A percentile compares a stretch with the other conserved stretches of the same genome.
Conservation (phyloP, 2,888 invertebrate species). For the Lymantria monacha region DNA sequence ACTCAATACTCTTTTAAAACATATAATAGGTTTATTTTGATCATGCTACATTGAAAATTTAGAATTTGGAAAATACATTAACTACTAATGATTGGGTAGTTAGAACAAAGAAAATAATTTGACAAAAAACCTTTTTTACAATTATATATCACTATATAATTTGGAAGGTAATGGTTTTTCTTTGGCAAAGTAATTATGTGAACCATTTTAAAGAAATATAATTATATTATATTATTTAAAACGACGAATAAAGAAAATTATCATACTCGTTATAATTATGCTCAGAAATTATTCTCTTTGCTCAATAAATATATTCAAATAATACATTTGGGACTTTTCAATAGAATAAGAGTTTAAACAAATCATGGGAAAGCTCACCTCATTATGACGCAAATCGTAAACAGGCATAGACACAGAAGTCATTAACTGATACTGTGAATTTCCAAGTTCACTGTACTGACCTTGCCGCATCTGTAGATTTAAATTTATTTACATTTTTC, state of each 20-base stretch:
- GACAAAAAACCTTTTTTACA: neutral
- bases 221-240: no score
- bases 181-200: no score
- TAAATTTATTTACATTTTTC: neutral
- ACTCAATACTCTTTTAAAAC: conserved; percentile 52
- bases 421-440: conserved; percentile 89
- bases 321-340: conserved; percentile 27
- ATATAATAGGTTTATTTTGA: conserved; percentile 45
- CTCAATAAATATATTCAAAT: conserved; percentile 9
- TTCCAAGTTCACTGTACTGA: conserved; percentile 83
- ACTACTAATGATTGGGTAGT: conserved; percentile 24
- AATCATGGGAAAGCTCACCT: conserved; percentile 82
- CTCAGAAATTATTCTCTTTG: neutral
- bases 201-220: no score
- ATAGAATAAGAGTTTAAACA: conserved; percentile 18
- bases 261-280: neutral
- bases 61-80: conserved; percentile 48
- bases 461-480: conserved; percentile 82
- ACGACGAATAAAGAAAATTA: no score
- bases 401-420: conserved; percentile 97
- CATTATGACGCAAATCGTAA: conserved; percentile 92
- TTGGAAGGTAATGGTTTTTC: neutral
- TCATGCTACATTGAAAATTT: conserved; percentile 66
- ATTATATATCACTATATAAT: neutral
- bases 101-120: conserved; percentile 41